A percentile compares a stretch with the other conserved stretches of the same genome.
These are phyloP conservation scores for Echinometra lucunter DNA, from an alignment of 53 echinoderm and acorn worm species.

Conservation along the genomic window DNA sequence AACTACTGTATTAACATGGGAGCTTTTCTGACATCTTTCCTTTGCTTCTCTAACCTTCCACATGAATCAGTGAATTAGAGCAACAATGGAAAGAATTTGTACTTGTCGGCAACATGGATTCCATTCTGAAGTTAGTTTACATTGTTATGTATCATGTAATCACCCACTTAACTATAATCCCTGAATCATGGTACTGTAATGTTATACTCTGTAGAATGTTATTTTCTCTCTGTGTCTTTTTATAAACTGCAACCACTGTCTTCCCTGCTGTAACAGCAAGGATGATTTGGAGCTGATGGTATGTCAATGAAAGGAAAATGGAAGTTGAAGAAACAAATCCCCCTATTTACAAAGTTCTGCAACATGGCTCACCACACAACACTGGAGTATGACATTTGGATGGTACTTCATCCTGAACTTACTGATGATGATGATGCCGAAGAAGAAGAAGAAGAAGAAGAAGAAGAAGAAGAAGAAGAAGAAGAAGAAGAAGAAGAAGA, in stretches of 20 bases:
- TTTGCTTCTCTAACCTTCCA: neutral
- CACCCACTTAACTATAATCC: neutral
- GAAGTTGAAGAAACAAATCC: neutral
- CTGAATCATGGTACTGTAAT: neutral
- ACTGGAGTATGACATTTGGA: too few species aligned
- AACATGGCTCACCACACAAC: neutral
- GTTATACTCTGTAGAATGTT: neutral
- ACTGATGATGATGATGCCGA: too few species aligned
- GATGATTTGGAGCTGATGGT: too few species aligned
- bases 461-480: too few species aligned
- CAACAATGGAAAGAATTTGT: constrained; percentile 30
- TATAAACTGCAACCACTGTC: too few species aligned
- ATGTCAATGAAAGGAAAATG: neutral
- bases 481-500: too few species aligned
- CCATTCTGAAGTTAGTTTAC: constrained; percentile 1
- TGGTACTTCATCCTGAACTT: too few species aligned
- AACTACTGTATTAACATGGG: constrained; percentile 1
- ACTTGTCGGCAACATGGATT: neutral
- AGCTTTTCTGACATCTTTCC: neutral
- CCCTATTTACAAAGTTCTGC: too few species aligned
- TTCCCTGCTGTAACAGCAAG: too few species aligned
- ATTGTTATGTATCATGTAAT: neutral
- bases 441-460: too few species aligned
- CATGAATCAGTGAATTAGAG: constrained; percentile 10
- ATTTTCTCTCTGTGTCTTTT: neutral